Evolutionary conservation across 2,113 vertebrate genomes (phyloP).

Genomic region (Lagopus leucura): DNA sequence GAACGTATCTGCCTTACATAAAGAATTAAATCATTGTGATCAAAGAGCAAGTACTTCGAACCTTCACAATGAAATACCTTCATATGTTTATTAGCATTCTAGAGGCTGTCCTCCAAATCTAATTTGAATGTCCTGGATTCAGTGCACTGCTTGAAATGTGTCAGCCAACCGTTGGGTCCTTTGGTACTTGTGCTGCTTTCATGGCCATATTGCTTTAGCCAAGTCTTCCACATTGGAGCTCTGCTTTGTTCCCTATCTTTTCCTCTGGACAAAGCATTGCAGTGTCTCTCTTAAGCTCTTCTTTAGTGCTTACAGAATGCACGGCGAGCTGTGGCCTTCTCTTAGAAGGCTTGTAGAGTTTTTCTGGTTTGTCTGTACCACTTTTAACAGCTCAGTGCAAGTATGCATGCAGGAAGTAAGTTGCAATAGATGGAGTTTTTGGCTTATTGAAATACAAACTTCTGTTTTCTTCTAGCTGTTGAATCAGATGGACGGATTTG

Average conservation of each 20-base stretch:
- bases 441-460: background rate
- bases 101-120: slow-evolving; percentile 11
- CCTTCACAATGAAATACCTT: background rate
- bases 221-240: background rate
- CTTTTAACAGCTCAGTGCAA: background rate
- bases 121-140: background rate
- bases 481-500: slow-evolving; percentile 99
- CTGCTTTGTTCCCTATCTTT: background rate
- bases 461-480: slow-evolving; percentile 79
- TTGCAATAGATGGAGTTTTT: background rate
- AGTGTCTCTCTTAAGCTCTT: background rate
- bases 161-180: background rate
- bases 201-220: background rate
- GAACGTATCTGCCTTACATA: background rate
- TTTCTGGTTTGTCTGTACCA: fast-evolving
- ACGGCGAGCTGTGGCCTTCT: background rate
- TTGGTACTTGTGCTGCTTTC: background rate
- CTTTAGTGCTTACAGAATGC: background rate
- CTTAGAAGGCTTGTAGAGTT: background rate
- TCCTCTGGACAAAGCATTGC: background rate
- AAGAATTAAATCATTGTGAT: slow-evolving; percentile 2
- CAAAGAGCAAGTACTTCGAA: slow-evolving; percentile 23
- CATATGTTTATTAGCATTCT: slow-evolving; percentile 34
- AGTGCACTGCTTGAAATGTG: background rate
- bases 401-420: background rate